Evolutionary conservation across 1,140 invertebrate genomes (phyloP).

Genomic region (Sweltsa coloradensis): DNA sequence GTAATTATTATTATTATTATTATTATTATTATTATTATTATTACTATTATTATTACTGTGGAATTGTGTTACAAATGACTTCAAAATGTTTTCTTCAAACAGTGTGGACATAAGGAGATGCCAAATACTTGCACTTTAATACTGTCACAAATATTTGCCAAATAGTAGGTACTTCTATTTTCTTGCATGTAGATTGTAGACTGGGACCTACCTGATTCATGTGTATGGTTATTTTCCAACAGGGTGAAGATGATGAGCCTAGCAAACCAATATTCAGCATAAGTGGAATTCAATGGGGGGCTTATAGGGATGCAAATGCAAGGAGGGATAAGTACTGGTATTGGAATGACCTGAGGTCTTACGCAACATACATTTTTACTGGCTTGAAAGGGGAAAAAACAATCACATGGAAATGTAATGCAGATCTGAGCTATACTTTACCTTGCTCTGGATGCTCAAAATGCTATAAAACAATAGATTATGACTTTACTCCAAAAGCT

Average conservation of each 20-base stretch:
- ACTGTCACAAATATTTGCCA: too few relatives aligned
- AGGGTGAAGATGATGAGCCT: slow-evolving; percentile 23
- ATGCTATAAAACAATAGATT: slow-evolving; percentile 38
- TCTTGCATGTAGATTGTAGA: too few relatives aligned
- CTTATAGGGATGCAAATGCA: slow-evolving; percentile 62
- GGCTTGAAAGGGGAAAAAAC: slow-evolving; percentile 49
- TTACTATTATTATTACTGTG: too few relatives aligned
- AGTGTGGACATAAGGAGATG: too few relatives aligned
- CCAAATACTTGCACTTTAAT: too few relatives aligned
- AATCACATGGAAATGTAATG: slow-evolving; percentile 49
- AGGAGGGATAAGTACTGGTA: slow-evolving; percentile 77
- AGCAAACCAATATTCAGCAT: slow-evolving; percentile 66
- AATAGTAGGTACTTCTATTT: too few relatives aligned
- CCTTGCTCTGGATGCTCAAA: slow-evolving; percentile 76
- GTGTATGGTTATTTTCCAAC: slow-evolving; percentile 8
- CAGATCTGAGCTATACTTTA: slow-evolving; percentile 54
- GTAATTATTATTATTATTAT: too few relatives aligned
- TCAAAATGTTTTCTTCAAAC: too few relatives aligned
- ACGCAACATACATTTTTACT: slow-evolving; percentile 57
- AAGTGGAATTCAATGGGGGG: slow-evolving; percentile 66
- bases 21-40: too few relatives aligned
- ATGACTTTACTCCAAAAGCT: slow-evolving; percentile 15
- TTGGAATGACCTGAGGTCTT: slow-evolving; percentile 59
- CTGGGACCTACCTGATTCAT: slow-evolving; percentile 29
- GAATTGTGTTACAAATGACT: too few relatives aligned